Percentiles rank a stretch among this genome's conserved stretches.
Conservation (phyloP, 2,797 vertebrate species). For the Hoplostethus mediterraneus region DNA sequence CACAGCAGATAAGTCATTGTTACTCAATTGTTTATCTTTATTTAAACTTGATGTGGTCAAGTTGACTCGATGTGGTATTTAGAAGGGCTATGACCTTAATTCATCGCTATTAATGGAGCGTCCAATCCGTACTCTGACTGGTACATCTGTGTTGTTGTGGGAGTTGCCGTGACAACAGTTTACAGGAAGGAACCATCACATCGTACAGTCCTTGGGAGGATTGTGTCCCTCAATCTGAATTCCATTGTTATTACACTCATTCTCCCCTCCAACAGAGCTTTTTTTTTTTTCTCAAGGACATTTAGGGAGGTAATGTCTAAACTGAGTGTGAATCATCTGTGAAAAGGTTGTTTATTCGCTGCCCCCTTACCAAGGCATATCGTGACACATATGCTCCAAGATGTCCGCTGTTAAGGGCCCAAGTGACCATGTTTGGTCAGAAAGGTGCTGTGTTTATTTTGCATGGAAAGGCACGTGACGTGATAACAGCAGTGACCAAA, state of each 20-base stretch:
- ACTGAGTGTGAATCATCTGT: constrained; percentile 38
- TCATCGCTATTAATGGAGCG: not conserved
- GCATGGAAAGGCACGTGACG: not conserved
- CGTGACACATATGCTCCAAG: not conserved
- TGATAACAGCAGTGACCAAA: not conserved
- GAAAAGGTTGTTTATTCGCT: constrained; percentile 1
- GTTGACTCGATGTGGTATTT: not conserved
- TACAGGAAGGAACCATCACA: constrained; percentile 32
- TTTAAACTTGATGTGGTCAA: too few species aligned
- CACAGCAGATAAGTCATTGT: too few species aligned
- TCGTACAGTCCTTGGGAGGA: constrained; percentile 20
- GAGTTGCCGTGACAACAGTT: constrained; percentile 1
- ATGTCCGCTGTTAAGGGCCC: not conserved
- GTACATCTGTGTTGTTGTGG: not conserved
- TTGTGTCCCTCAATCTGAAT: constrained; percentile 44
- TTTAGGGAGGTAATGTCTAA: constrained; percentile 15
- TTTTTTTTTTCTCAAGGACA: constrained; percentile 3
- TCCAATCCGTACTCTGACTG: not conserved
- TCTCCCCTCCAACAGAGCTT: not conserved
- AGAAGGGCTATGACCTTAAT: not conserved
- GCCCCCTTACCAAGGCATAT: not conserved
- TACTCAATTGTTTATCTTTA: too few species aligned
- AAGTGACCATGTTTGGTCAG: constrained; percentile 18
- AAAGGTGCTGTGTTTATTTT: not conserved
- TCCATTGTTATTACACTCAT: constrained; percentile 35